A percentile compares a stretch with the other conserved stretches of the same genome.
Evolutionary conservation across 2,888 invertebrate species (phyloP).

Genomic region (Escarpia spicata): DNA sequence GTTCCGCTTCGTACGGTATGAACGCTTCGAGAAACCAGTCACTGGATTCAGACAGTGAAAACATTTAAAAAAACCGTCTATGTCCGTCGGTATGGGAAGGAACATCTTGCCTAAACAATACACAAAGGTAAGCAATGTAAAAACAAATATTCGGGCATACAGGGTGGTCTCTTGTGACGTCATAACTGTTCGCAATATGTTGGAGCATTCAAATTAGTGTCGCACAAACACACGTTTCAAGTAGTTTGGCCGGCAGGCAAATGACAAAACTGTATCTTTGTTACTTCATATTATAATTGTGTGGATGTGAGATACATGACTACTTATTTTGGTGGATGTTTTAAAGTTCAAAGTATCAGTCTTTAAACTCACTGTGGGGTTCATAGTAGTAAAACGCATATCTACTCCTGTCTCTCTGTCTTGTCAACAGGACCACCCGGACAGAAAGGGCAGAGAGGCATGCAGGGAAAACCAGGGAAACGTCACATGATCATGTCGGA

Average conservation of each 20-base stretch:
- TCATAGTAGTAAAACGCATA: not conserved
- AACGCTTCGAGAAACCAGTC: too few species aligned
- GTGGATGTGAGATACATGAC: not conserved
- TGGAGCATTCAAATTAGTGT: too few species aligned
- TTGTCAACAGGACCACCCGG: slow-evolving; percentile 30
- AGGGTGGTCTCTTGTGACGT: too few species aligned
- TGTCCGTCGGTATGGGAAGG: too few species aligned
- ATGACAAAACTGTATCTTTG: not conserved
- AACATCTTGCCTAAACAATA: too few species aligned
- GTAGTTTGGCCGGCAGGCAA: not conserved
- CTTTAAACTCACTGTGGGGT: not conserved
- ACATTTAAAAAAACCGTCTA: too few species aligned
- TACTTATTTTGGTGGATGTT: not conserved
- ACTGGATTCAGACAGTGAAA: too few species aligned
- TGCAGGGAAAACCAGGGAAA: not conserved
- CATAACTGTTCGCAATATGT: too few species aligned
- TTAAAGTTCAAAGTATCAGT: not conserved
- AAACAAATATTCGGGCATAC: too few species aligned
- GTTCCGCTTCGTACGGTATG: too few species aligned
- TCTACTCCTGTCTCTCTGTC: not conserved
- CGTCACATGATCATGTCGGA: not conserved
- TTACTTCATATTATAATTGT: not conserved
- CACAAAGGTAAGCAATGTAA: too few species aligned
- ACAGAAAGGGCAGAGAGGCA: slow-evolving; percentile 32
- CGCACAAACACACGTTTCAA: not conserved